Evolutionary conservation across 2,797 vertebrate species (phyloP).

Genomic region (Apogon talboti): DNA sequence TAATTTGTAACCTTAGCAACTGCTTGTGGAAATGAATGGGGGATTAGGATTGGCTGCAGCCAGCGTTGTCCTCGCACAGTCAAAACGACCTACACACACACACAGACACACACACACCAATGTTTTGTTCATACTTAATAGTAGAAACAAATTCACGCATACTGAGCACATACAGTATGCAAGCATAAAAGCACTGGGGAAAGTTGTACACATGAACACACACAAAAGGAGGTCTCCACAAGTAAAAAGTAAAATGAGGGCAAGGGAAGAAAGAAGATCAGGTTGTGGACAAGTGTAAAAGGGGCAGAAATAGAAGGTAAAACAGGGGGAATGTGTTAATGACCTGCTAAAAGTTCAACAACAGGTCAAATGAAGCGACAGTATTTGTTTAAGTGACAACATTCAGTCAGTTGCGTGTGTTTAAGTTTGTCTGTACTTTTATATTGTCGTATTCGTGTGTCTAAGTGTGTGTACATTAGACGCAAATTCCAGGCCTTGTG

Average conservation of each 20-base stretch:
- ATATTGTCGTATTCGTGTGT: neutral
- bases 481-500: slow-evolving; percentile 14
- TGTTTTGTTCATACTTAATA: slow-evolving; percentile 42
- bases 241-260: slow-evolving; percentile 10
- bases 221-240: slow-evolving; percentile 43
- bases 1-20: slow-evolving; percentile 99
- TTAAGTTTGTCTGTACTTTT: neutral
- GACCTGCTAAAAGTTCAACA: neutral
- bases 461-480: neutral
- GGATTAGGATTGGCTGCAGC: slow-evolving; percentile 90
- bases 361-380: slow-evolving; percentile 21
- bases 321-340: neutral
- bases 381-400: slow-evolving; percentile 22
- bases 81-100: slow-evolving; percentile 64
- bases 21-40: slow-evolving; percentile 91
- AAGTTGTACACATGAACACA: slow-evolving; percentile 40
- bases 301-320: slow-evolving; percentile 4
- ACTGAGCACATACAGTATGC: slow-evolving; percentile 31
- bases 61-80: slow-evolving; percentile 86
- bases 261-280: slow-evolving; percentile 37
- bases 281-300: neutral
- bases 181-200: slow-evolving; percentile 18
- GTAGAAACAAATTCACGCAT: slow-evolving; percentile 29
- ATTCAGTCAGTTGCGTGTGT: slow-evolving; percentile 11
- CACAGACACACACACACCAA: slow-evolving; percentile 4